These are phyloP conservation scores for Podarcis siculus DNA, from an alignment of 2,797 vertebrate genomes.

Conservation along the genomic window DNA sequence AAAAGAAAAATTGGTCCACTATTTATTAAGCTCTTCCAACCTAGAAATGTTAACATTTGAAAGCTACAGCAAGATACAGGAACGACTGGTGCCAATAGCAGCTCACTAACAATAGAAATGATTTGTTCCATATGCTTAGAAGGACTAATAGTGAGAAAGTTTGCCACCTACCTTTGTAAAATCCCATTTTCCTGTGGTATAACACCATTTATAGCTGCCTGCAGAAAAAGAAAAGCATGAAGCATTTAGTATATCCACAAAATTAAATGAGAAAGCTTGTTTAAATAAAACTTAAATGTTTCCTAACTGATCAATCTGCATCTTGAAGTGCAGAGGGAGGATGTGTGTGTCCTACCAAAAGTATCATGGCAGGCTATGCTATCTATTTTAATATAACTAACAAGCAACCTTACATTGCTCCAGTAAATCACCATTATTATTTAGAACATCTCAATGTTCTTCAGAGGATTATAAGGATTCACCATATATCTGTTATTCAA, in stretches of 20 bases:
- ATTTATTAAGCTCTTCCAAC: too few relatives aligned
- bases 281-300: slow-evolving; percentile 23
- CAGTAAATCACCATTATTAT: too few relatives aligned
- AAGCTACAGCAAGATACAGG: neutral
- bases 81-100: neutral
- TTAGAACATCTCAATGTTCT: too few relatives aligned
- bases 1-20: too few relatives aligned
- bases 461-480: too few relatives aligned
- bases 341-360: neutral
- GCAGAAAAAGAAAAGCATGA: slow-evolving; percentile 70
- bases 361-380: too few relatives aligned
- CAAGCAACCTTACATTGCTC: too few relatives aligned
- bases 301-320: neutral
- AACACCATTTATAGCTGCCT: slow-evolving; percentile 99
- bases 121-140: slow-evolving; percentile 13
- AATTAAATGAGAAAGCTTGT: slow-evolving; percentile 17
- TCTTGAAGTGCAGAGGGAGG: neutral
- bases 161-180: slow-evolving; percentile 91
- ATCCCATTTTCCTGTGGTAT: slow-evolving; percentile 99
- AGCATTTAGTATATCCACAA: slow-evolving; percentile 23
- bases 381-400: too few relatives aligned
- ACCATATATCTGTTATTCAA: neutral
- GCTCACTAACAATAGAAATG: neutral
- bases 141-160: neutral
- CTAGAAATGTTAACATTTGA: neutral